Evolutionary conservation across 2,888 invertebrate genomes (phyloP).

Genomic region (Lordiphosa fenestrarum): DNA sequence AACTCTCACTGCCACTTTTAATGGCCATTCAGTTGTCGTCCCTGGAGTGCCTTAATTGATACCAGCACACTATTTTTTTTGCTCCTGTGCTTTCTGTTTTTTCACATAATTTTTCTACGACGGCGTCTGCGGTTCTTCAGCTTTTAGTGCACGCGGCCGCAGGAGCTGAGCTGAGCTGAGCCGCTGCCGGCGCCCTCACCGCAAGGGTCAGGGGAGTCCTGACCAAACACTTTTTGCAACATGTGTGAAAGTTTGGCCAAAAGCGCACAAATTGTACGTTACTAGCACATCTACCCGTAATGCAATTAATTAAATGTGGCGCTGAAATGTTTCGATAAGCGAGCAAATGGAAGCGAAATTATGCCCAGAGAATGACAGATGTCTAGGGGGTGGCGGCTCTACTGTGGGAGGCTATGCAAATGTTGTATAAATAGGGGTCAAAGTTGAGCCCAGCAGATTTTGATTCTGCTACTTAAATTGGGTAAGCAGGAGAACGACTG

Average conservation of each 20-base stretch:
- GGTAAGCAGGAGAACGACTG: too few relatives aligned
- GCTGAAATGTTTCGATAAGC: constrained; percentile 22
- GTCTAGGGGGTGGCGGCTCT: too few relatives aligned
- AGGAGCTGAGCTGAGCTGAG: constrained; percentile 23
- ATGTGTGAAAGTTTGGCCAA: constrained; percentile 28
- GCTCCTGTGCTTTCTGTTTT: not conserved
- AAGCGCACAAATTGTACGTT: constrained; percentile 25
- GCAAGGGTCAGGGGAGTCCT: constrained; percentile 13
- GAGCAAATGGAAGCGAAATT: not conserved
- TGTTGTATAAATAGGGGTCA: too few relatives aligned
- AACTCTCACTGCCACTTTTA: constrained; percentile 24
- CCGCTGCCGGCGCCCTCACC: constrained; percentile 8
- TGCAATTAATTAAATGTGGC: constrained; percentile 38
- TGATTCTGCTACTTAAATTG: too few relatives aligned
- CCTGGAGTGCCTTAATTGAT: constrained; percentile 61
- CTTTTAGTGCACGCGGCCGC: constrained; percentile 61
- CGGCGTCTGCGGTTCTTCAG: constrained; percentile 43
- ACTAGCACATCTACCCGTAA: constrained; percentile 7
- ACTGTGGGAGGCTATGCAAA: too few relatives aligned
- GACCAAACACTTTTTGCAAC: constrained; percentile 9
- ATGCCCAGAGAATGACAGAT: too few relatives aligned
- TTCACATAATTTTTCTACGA: constrained; percentile 1
- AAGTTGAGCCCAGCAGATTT: too few relatives aligned
- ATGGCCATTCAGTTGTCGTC: constrained; percentile 34
- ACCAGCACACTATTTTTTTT: constrained; percentile 30